Evolutionary conservation across 2,888 invertebrate species (phyloP).

Genomic region (Melieria picta): DNA sequence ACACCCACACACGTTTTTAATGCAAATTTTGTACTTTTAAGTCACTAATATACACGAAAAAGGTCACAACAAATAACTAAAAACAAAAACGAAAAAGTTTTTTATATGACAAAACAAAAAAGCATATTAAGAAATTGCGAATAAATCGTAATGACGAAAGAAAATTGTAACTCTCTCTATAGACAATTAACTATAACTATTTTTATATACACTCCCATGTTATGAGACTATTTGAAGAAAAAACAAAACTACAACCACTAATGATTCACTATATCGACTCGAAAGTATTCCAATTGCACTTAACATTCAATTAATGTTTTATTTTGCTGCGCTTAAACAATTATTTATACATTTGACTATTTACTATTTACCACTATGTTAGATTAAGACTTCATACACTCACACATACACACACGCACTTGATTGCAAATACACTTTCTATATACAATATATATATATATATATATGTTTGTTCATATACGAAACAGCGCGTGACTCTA

Average conservation of each 20-base stretch:
- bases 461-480: constrained; percentile 1
- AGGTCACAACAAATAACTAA: neutral
- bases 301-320: neutral
- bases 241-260: neutral
- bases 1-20: constrained; percentile 17
- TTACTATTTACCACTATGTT: neutral
- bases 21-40: constrained; percentile 15
- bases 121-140: too few relatives aligned
- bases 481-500: neutral
- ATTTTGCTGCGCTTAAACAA: too few relatives aligned
- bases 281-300: constrained; percentile 18
- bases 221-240: too few relatives aligned
- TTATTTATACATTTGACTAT: too few relatives aligned
- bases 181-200: constrained; percentile 26
- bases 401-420: constrained; percentile 1
- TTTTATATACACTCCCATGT: constrained; percentile 22
- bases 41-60: constrained; percentile 15
- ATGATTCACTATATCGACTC: neutral
- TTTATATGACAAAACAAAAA: constrained; percentile 5
- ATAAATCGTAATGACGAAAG: too few relatives aligned
- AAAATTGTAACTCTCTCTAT: constrained; percentile 11
- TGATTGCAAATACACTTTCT: too few relatives aligned
- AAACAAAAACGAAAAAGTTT: neutral
- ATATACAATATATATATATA: neutral
- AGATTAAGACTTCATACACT: neutral